A percentile compares a stretch with the other conserved stretches of the same genome.
These are phyloP conservation scores for Mola mola DNA, from an alignment of 2,113 vertebrate genomes.

Conservation along the genomic window DNA sequence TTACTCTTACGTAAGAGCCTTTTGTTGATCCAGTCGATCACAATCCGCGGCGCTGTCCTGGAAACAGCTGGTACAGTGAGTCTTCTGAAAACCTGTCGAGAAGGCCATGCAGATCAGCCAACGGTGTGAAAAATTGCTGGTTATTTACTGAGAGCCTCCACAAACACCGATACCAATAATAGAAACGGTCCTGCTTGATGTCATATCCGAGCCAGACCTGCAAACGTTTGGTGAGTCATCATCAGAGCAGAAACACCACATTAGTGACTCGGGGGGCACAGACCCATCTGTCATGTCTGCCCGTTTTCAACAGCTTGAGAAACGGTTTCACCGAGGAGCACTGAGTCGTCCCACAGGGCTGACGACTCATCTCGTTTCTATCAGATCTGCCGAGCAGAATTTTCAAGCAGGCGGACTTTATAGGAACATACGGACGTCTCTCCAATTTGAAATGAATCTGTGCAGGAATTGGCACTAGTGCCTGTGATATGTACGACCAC, in stretches of 20 bases:
- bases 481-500: too few species aligned
- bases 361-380: background rate
- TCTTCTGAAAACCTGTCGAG: background rate
- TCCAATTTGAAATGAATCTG: background rate
- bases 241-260: conserved; percentile 14
- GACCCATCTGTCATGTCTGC: conserved; percentile 26
- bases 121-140: background rate
- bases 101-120: background rate
- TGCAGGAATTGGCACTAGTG: background rate
- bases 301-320: conserved; percentile 20
- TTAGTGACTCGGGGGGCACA: conserved; percentile 5
- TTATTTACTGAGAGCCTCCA: conserved; percentile 7
- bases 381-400: conserved; percentile 15
- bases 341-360: background rate
- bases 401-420: conserved; percentile 10
- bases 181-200: background rate
- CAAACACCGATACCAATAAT: background rate
- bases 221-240: conserved; percentile 7
- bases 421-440: conserved; percentile 13
- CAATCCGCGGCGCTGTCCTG: background rate
- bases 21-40: background rate
- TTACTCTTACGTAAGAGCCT: background rate
- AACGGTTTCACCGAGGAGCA: background rate
- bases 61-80: background rate
- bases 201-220: conserved; percentile 18